Evolutionary conservation across 1,140 invertebrate genomes (phyloP).

Genomic region (Lordiphosa mommai): DNA sequence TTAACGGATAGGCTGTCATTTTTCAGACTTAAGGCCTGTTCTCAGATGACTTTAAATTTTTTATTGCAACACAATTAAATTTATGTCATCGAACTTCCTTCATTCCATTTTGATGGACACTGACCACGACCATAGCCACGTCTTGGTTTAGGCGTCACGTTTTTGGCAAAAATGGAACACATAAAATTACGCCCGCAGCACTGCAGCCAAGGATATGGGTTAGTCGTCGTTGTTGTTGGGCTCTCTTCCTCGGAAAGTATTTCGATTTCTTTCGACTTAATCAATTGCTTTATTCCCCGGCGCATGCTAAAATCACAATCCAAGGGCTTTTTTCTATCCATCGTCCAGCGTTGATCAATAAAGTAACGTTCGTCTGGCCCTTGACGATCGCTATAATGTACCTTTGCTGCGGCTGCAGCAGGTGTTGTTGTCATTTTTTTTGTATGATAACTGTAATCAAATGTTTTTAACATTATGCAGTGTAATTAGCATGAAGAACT

Average conservation of each 20-base stretch:
- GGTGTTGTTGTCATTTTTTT: not conserved
- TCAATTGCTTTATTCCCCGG: too few relatives aligned
- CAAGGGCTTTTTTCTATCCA: not conserved
- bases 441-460: not conserved
- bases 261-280: not conserved
- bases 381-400: too few relatives aligned
- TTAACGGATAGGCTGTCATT: too few relatives aligned
- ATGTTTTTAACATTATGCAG: too few relatives aligned
- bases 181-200: slow-evolving; percentile 12
- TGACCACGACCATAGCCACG: not conserved
- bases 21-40: too few relatives aligned
- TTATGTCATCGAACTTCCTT: too few relatives aligned
- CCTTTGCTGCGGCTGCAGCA: not conserved
- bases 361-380: not conserved
- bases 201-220: slow-evolving; percentile 13
- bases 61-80: too few relatives aligned
- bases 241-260: not conserved
- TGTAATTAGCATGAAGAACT: too few relatives aligned
- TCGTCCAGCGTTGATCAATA: not conserved
- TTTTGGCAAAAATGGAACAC: not conserved
- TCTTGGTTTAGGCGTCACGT: not conserved
- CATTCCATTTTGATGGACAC: not conserved
- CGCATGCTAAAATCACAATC: slow-evolving; percentile 10
- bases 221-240: not conserved
- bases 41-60: too few relatives aligned